Conservation (phyloP, 2,113 vertebrate genomes). For the Lophotis ruficrista region DNA sequence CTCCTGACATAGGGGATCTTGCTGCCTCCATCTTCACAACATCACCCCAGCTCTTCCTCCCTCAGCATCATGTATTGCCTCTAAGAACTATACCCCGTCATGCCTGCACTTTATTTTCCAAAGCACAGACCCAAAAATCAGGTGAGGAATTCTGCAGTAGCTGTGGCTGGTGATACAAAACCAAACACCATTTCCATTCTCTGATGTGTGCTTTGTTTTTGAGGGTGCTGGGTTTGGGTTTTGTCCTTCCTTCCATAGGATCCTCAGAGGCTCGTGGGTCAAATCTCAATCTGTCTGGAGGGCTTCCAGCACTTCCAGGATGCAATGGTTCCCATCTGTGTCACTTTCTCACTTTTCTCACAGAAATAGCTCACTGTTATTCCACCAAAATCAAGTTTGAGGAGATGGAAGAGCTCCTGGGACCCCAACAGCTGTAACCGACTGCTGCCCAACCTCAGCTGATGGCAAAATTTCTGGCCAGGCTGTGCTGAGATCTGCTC, state of each 20-base stretch:
- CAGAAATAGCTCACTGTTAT: neutral
- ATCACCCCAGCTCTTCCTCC: neutral
- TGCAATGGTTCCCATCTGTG: neutral
- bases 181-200: fast-evolving
- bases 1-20: neutral
- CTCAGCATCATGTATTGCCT: fast-evolving
- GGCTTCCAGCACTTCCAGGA: neutral
- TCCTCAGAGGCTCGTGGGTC: neutral
- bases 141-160: neutral
- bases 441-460: fast-evolving
- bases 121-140: too few species aligned
- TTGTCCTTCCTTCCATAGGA: neutral
- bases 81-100: neutral
- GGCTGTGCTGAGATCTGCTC: neutral
- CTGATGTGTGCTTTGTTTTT: neutral
- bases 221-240: neutral
- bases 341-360: neutral
- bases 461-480: neutral
- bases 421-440: neutral
- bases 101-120: neutral
- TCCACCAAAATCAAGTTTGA: neutral
- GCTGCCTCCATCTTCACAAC: neutral
- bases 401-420: neutral
- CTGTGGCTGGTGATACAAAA: neutral
- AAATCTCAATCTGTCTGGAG: neutral